Evolutionary conservation across 1,140 invertebrate species (phyloP).

Genomic region (Parasteatoda tepidariorum): DNA sequence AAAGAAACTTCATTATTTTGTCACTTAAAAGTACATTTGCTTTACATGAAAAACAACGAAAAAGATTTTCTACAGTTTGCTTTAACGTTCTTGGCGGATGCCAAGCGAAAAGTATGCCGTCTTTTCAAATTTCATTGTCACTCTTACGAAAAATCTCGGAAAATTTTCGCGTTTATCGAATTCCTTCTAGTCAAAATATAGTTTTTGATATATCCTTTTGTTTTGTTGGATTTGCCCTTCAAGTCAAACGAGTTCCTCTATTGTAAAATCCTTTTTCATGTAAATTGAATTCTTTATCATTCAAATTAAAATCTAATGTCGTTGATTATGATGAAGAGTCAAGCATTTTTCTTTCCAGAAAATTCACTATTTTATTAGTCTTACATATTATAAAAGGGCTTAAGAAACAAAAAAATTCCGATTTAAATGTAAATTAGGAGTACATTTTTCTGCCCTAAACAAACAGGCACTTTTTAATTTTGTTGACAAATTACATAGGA

Average conservation of each 20-base stretch:
- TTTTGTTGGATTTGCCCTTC: constrained; percentile 9
- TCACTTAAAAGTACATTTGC: not conserved
- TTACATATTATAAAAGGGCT: not conserved
- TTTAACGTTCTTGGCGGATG: not conserved
- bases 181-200: constrained; percentile 14
- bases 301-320: constrained; percentile 28
- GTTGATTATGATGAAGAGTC: constrained; percentile 6
- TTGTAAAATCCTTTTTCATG: constrained; percentile 38
- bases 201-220: constrained; percentile 31
- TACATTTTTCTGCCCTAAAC: no score
- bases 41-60: not conserved
- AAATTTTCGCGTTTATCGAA: not conserved
- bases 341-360: not conserved
- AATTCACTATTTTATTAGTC: constrained; percentile 1
- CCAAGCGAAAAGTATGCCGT: not conserved
- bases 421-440: not conserved
- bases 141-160: not conserved
- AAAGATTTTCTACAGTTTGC: not conserved
- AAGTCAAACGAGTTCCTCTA: not conserved
- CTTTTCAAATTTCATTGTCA: not conserved
- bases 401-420: constrained; percentile 2
- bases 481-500: no score
- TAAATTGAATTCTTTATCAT: constrained; percentile 41
- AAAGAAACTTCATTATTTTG: no score
- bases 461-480: no score